A percentile compares a stretch with the other conserved stretches of the same genome.
These are phyloP conservation scores for Australoheros scitulus DNA, from an alignment of 2,113 vertebrate genomes.

Conservation along the genomic window DNA sequence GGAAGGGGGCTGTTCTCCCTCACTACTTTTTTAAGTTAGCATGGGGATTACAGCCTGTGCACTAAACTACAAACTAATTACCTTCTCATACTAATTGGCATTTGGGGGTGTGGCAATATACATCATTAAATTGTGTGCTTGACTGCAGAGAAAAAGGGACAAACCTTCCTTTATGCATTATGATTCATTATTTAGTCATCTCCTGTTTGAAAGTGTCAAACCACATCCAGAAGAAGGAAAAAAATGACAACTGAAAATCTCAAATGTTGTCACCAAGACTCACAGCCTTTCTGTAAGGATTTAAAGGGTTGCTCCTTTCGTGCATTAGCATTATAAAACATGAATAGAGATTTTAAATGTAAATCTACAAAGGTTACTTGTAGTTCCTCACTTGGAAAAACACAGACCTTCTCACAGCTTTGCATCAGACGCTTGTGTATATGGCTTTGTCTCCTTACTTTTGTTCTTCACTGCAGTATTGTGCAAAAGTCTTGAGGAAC, in stretches of 20 bases:
- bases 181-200: background rate
- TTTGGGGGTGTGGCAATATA: background rate
- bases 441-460: background rate
- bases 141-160: background rate
- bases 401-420: background rate
- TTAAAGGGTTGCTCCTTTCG: background rate
- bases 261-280: background rate
- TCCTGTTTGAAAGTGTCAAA: background rate
- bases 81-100: background rate
- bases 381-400: background rate
- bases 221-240: background rate
- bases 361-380: background rate
- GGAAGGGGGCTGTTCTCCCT: background rate
- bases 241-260: background rate
- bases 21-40: background rate
- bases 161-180: background rate
- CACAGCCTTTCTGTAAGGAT: slow-evolving; percentile 1
- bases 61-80: slow-evolving; percentile 21
- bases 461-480: background rate
- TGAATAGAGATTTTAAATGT: background rate
- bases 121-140: background rate
- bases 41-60: background rate
- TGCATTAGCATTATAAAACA: slow-evolving; percentile 11
- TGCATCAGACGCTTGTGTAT: background rate
- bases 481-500: background rate